phyloP scores from a whole-genome alignment of 92 coral and sea anemone species.

The Porites cylindrica region DNA sequence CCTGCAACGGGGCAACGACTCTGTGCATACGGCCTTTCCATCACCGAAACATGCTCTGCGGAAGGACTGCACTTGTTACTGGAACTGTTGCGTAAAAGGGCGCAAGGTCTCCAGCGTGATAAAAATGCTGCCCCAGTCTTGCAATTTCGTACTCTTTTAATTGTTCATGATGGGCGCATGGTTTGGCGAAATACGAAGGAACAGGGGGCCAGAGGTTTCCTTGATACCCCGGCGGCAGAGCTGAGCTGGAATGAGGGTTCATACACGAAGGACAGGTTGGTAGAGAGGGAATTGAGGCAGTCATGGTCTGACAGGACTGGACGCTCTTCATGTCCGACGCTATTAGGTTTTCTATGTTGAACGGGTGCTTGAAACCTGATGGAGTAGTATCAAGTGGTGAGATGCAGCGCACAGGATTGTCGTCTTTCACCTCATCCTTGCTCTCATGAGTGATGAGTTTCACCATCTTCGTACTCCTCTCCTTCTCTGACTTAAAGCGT shows the following conservation, averaged over 20 bases:
- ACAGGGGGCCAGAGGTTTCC: conserved; percentile 82
- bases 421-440: conserved; percentile 48
- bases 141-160: conserved; percentile 44
- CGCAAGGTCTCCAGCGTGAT: conserved; percentile 40
- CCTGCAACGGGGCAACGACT: not conserved
- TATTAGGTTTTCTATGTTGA: conserved; percentile 95
- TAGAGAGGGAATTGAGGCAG: conserved; percentile 82
- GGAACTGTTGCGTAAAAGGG: conserved; percentile 41
- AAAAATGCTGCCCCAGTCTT: conserved; percentile 44
- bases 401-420: conserved; percentile 39
- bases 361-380: conserved; percentile 91
- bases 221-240: conserved; percentile 64
- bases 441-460: conserved; percentile 68
- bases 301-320: conserved; percentile 53
- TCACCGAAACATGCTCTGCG: conserved; percentile 46
- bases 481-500: conserved; percentile 94
- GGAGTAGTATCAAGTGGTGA: conserved; percentile 50
- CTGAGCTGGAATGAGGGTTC: conserved; percentile 55
- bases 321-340: conserved; percentile 74
- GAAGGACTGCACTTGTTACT: conserved; percentile 14
- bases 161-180: conserved; percentile 81
- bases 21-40: not conserved
- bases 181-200: conserved; percentile 73
- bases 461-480: conserved; percentile 79
- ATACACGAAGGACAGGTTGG: conserved; percentile 90